A percentile compares a stretch with the other conserved stretches of the same genome.
Conservation (phyloP, 2,888 invertebrate species). For the Melanargia galathea region DNA sequence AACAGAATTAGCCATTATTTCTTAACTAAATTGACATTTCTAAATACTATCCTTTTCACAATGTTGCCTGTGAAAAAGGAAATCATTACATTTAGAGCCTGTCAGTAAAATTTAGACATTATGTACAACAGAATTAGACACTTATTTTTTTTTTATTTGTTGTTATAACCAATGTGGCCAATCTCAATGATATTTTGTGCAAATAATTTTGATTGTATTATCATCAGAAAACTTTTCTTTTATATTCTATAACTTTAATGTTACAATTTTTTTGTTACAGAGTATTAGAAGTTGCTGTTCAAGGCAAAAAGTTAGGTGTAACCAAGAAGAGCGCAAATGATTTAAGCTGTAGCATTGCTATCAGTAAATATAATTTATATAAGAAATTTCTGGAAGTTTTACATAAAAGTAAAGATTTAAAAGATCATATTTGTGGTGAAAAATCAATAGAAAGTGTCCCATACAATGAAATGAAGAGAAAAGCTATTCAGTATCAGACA, state of each 20-base stretch:
- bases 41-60: too few relatives aligned
- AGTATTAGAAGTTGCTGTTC: slow-evolving; percentile 86
- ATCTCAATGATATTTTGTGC: too few relatives aligned
- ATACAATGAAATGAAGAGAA: slow-evolving; percentile 70
- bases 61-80: too few relatives aligned
- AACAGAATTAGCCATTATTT: too few relatives aligned
- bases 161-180: too few relatives aligned
- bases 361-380: slow-evolving; percentile 82
- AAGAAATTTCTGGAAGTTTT: slow-evolving; percentile 71
- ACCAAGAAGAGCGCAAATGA: slow-evolving; percentile 84
- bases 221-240: too few relatives aligned
- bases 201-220: too few relatives aligned
- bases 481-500: slow-evolving; percentile 51
- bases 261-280: slow-evolving; percentile 67
- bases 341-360: slow-evolving; percentile 69
- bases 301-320: slow-evolving; percentile 89
- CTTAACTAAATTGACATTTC: too few relatives aligned
- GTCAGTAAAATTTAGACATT: too few relatives aligned
- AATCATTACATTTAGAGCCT: too few relatives aligned
- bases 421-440: slow-evolving; percentile 45
- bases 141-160: neutral
- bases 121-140: too few relatives aligned
- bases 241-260: neutral
- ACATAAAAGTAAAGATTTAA: slow-evolving; percentile 51
- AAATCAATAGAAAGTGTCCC: slow-evolving; percentile 48